Percentiles rank a stretch among this genome's conserved stretches.
These are phyloP conservation scores for Drosophila teissieri DNA, from an alignment of 1,140 invertebrate genomes.

Conservation along the genomic window DNA sequence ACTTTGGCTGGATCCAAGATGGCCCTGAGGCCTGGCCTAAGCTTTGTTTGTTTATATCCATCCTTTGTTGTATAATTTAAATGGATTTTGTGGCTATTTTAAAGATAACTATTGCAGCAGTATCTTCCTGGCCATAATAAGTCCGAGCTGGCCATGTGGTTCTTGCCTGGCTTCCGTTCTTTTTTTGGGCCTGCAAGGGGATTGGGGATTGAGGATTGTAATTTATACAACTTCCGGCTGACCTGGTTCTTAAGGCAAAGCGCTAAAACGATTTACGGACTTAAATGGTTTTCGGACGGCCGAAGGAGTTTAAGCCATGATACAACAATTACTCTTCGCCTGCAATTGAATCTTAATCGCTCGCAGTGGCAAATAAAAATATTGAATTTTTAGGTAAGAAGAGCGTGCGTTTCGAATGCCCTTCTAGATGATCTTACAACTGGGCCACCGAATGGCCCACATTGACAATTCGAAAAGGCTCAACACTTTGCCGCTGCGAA, in stretches of 20 bases:
- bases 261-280: constrained; percentile 62
- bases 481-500: constrained; percentile 65
- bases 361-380: constrained; percentile 4
- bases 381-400: constrained; percentile 7
- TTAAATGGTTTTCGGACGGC: constrained; percentile 23
- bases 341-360: constrained; percentile 34
- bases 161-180: constrained; percentile 10
- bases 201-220: constrained; percentile 13
- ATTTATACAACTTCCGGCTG: constrained; percentile 73
- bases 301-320: constrained; percentile 18
- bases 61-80: constrained; percentile 72
- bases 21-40: constrained; percentile 34
- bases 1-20: constrained; percentile 24
- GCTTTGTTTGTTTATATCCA: constrained; percentile 53
- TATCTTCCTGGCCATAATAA: constrained; percentile 63
- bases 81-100: constrained; percentile 79
- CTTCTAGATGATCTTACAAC: constrained; percentile 30
- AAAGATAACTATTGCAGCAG: constrained; percentile 71
- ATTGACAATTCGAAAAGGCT: constrained; percentile 62
- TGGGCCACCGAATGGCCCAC: constrained; percentile 21
- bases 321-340: constrained; percentile 27
- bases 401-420: constrained; percentile 12
- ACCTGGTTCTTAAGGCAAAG: constrained; percentile 53
- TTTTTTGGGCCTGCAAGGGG: constrained; percentile 40
- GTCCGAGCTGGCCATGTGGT: constrained; percentile 46